These are phyloP conservation scores for Gopherus flavomarginatus DNA, from an alignment of 2,113 vertebrate genomes.

Conservation along the genomic window DNA sequence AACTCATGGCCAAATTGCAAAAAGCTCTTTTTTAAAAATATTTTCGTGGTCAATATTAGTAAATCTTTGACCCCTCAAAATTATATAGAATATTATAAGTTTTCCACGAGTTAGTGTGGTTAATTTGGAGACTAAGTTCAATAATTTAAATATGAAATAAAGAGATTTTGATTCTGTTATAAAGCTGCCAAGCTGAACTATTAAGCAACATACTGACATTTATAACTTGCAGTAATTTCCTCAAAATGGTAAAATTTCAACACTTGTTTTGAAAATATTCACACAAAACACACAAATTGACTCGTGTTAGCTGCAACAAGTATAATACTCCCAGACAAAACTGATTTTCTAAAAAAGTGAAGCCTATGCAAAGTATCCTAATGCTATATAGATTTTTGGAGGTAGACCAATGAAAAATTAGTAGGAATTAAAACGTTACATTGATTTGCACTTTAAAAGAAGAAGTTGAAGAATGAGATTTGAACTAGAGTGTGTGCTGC, in stretches of 20 bases:
- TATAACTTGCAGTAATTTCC: not conserved
- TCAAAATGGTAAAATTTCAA: not conserved
- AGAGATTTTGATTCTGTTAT: no score
- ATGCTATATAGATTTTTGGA: not conserved
- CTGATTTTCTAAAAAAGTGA: not conserved
- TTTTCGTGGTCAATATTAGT: not conserved
- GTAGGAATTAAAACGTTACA: not conserved
- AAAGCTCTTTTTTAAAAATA: not conserved
- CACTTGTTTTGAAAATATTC: not conserved
- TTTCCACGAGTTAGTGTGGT: not conserved
- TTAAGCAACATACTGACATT: not conserved
- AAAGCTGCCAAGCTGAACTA: no score
- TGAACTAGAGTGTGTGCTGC: fast-evolving
- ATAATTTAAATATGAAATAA: not conserved
- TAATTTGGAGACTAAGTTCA: not conserved
- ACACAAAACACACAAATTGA: not conserved
- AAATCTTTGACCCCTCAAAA: not conserved
- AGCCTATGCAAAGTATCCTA: not conserved
- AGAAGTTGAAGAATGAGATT: not conserved
- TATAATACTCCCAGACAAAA: not conserved
- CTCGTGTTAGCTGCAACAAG: not conserved
- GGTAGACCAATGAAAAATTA: not conserved
- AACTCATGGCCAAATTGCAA: not conserved
- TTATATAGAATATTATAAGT: not conserved
- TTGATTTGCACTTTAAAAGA: not conserved